Base-by-base conservation (phyloP, 2,797 vertebrate genomes). In the Paratrypauchen microcephalus region DNA sequence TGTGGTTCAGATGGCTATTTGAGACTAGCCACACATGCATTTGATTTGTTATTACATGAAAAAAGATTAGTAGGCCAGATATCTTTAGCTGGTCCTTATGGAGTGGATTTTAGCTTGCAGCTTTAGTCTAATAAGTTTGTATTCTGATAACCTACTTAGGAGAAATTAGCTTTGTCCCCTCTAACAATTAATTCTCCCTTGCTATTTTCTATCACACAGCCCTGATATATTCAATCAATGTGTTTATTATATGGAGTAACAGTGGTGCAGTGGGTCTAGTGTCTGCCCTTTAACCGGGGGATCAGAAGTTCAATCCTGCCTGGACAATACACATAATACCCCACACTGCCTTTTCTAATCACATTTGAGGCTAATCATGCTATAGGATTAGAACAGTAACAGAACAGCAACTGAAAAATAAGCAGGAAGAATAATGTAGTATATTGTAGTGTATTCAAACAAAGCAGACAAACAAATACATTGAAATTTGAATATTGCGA, bases 91-190 rank as follows among this genome's bases (percentile, higher is more conserved):
- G 45, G 61, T 86, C 72, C 75, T 82, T 69, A 73, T 75, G 18
- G 68, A 61, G 62, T 78, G 73, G 62, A 83, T 79, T 87, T 83
- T 80, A 48, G 70, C 76, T 87, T 39, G 67, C 70, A 80, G 84
- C 86, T 79, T 65, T 65, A 30, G 19, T 26, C 63, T 64, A 64
- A 64, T 79, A 60, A 65, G 60, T 86, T 67, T 67, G 82, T 32
- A 75, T 78, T 88, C 80, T 77, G 64, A 84, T 81, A 90, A 86
- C 88, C 88, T 82, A 91, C 80, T 90, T 89, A 69, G 45, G 48
- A 65, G 45, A 81, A 86, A 86, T 88, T 82, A 83, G 79, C 70
- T 65, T 39, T 36, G 77, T 74, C 66, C 66, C 74, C 69, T 48
- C 58, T 30, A 52, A 67, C 71, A 70, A 65, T 69, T 66, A 13